Evolutionary conservation across 1,140 invertebrate species (phyloP).

Genomic region (Archivesica marissinica): DNA sequence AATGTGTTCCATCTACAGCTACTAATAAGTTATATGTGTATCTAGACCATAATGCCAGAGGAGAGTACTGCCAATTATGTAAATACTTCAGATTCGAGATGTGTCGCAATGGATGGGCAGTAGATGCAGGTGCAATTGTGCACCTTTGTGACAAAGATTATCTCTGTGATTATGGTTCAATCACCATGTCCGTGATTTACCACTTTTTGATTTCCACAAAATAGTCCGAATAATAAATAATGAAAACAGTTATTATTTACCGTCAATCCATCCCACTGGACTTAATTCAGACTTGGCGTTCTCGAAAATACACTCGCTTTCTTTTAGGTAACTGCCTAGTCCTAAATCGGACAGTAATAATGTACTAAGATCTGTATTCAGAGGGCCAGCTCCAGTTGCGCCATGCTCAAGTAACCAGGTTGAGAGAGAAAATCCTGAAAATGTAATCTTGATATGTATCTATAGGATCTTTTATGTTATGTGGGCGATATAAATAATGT

Average conservation of each 20-base stretch:
- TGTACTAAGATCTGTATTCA: neutral
- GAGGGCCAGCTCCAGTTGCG: neutral
- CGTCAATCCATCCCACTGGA: neutral
- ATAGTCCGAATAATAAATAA: no score
- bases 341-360: neutral
- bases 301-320: neutral
- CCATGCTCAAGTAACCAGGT: neutral
- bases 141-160: no score
- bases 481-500: neutral
- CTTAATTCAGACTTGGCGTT: neutral
- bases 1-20: no score
- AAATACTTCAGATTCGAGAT: no score
- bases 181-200: no score
- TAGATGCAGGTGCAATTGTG: no score
- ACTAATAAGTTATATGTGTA: no score
- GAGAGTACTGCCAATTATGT: no score
- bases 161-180: no score
- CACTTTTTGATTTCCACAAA: no score
- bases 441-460: neutral
- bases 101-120: no score
- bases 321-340: neutral
- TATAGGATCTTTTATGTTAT: neutral
- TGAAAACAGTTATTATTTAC: constrained; percentile 6
- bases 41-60: no score
- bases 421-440: constrained; percentile 30